Base-by-base conservation (phyloP, 2,113 vertebrate species). In the Actenoides hombroni region DNA sequence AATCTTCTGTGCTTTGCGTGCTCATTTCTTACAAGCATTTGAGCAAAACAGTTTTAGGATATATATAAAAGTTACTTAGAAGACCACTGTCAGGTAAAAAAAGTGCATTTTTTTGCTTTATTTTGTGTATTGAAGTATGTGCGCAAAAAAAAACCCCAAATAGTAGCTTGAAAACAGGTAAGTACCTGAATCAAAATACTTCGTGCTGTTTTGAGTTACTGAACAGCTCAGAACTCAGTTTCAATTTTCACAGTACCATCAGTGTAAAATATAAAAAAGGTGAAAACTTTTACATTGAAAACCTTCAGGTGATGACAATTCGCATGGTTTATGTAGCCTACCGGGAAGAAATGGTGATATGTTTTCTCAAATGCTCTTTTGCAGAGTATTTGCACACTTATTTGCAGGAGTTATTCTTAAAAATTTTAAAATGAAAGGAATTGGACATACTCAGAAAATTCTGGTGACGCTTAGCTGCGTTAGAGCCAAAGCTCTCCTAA, bases 401-500 rank as follows among this genome's bases (percentile, higher is more conserved):
- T 53, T 60, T 91, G 60, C 82, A 80, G 54, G 59, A 80, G 13
- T 3, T 40, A 23, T 44, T 77, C 71, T 70, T 86, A 63, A 10
- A 69, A n/a, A 73, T 54, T 77, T 83, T 76, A 25, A 39, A 68
- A 73, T 61, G 1, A 83, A 90, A 83, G 61, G 35, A 85, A 85
- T 6, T 12, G 5, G 68, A 61, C 16, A 53, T 40, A 65, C 3
- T 25, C 29, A n/a, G 46, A 94, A 90, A 95, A 91, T 88, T 39
- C 10, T 70, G 76, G 68, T 90, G 83, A 93, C 56, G 23, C 51
- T 90, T 71, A 79, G 82, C 56, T 76, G 65, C 75, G 46, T 65
- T 85, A 63, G 84, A 96, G 60, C 79, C 63, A 83, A 93, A 95
- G 63, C 63, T 83, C 51, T 94, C 44, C 78, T 46, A 82, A 90